These are phyloP conservation scores for Tragelaphus imberbis DNA, from an alignment of 2,113 vertebrate genomes.

Conservation along the genomic window DNA sequence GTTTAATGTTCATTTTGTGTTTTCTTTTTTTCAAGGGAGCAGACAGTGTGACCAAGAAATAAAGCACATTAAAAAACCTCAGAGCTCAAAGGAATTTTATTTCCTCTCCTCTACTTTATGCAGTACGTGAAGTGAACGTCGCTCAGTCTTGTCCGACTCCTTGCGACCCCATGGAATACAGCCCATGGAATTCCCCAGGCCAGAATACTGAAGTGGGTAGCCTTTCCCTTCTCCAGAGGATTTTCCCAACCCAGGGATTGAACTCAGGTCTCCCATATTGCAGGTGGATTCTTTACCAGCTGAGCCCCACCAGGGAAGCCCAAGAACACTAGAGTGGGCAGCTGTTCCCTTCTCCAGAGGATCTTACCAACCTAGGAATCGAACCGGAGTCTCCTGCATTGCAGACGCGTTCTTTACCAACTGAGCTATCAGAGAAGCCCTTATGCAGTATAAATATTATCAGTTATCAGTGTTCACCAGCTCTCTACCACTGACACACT, in stretches of 20 bases:
- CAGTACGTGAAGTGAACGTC: not conserved
- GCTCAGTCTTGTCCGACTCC: accelerated
- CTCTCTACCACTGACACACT: not conserved
- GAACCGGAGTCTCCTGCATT: accelerated
- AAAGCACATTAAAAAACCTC: not conserved
- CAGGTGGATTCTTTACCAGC: not conserved
- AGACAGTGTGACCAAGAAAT: not conserved
- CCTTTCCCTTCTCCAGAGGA: not conserved
- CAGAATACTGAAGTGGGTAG: not conserved
- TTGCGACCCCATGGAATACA: not conserved
- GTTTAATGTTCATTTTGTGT: not conserved
- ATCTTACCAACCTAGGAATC: not conserved
- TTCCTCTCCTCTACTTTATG: not conserved
- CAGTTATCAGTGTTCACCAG: too few relatives aligned
- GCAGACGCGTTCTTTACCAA: not conserved
- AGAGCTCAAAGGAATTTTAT: not conserved
- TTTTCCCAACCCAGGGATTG: not conserved
- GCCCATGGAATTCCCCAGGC: not conserved
- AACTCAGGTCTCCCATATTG: not conserved
- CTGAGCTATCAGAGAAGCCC: not conserved
- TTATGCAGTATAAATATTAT: not conserved
- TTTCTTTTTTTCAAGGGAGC: not conserved
- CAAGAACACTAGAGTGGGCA: not conserved
- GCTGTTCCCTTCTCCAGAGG: accelerated
- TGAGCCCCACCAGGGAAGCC: not conserved